These are phyloP conservation scores for Drosophila macrothrix DNA, from an alignment of 2,888 invertebrate species.

Conservation along the genomic window DNA sequence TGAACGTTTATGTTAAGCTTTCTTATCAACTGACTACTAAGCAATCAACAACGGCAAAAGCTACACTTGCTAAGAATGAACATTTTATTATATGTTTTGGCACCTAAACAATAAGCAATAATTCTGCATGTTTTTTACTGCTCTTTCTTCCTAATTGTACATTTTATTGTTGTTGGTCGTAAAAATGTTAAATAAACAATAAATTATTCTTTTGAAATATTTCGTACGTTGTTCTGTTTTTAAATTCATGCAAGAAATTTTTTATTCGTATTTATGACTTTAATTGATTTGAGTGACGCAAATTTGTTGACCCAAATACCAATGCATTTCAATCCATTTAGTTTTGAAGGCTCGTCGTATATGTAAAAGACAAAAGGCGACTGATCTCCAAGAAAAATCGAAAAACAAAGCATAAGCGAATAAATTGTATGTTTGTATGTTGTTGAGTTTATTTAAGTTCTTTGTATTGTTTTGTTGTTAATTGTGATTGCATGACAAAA, in stretches of 20 bases:
- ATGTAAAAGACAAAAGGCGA: constrained; percentile 38
- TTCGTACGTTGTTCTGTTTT: constrained; percentile 4
- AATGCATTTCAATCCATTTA: constrained; percentile 47
- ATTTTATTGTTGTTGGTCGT: constrained; percentile 8
- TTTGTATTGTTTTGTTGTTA: constrained; percentile 16
- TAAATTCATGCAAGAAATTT: constrained; percentile 7
- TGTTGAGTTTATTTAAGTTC: constrained; percentile 2
- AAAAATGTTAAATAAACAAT: constrained; percentile 31
- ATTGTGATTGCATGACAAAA: constrained; percentile 62
- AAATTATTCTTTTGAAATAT: constrained; percentile 2
- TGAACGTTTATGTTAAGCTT: constrained; percentile 53
- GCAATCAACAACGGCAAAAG: not conserved
- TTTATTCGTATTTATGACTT: constrained; percentile 45
- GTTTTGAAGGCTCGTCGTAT: not conserved
- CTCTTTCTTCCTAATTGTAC: constrained; percentile 2
- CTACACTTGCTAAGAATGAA: not conserved
- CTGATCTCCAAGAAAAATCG: constrained; percentile 14
- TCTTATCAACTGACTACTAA: constrained; percentile 55
- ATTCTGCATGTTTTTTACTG: not conserved
- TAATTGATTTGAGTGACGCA: constrained; percentile 62
- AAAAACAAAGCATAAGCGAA: constrained; percentile 8
- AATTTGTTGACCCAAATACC: constrained; percentile 72
- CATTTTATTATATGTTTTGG: not conserved
- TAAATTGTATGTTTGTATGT: constrained; percentile 9
- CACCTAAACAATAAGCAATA: not conserved